Conservation (phyloP, 2,888 invertebrate species). For the Drosophila borborema region DNA sequence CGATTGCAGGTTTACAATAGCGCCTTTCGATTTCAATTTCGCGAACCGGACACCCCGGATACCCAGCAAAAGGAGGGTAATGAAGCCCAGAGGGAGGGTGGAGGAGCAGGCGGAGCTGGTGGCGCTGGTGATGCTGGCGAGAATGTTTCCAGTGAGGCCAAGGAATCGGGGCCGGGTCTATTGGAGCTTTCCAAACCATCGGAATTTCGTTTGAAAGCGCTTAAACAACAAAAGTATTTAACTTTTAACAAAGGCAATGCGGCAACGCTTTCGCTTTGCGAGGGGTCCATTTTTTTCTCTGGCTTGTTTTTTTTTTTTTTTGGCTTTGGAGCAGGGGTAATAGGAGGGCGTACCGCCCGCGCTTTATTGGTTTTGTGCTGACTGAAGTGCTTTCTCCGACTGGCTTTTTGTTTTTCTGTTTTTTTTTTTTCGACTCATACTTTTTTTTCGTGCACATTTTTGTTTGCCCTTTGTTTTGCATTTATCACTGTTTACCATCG, state of each 20-base stretch:
- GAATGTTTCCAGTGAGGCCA: conserved; percentile 67
- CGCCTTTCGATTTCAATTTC: conserved; percentile 85
- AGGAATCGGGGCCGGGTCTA: conserved; percentile 79
- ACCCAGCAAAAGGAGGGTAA: conserved; percentile 72
- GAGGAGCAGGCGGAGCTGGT: conserved; percentile 16
- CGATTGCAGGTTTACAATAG: conserved; percentile 81
- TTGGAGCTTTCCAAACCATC: conserved; percentile 85
- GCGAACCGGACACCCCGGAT: conserved; percentile 81
- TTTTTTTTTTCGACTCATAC: conserved; percentile 14
- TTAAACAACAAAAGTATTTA: conserved; percentile 84
- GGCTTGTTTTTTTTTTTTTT: conserved; percentile 11
- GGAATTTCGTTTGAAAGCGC: conserved; percentile 84
- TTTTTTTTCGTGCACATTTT: conserved; percentile 56
- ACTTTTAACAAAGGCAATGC: conserved; percentile 77
- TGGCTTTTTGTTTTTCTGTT: conserved; percentile 40
- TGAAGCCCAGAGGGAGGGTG: conserved; percentile 54
- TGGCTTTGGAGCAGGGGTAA: conserved; percentile 3
- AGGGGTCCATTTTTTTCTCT: conserved; percentile 15
- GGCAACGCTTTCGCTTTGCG: conserved; percentile 47
- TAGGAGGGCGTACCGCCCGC: conserved; percentile 44
- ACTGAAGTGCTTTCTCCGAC: conserved; percentile 63
- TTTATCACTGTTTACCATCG: conserved; percentile 79
- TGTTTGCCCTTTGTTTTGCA: conserved; percentile 77
- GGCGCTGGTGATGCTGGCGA: conserved; percentile 52
- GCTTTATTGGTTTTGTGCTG: conserved; percentile 78